Conservation (phyloP, 92 coral and sea anemone species). For the Virgularia gustaviana region DNA sequence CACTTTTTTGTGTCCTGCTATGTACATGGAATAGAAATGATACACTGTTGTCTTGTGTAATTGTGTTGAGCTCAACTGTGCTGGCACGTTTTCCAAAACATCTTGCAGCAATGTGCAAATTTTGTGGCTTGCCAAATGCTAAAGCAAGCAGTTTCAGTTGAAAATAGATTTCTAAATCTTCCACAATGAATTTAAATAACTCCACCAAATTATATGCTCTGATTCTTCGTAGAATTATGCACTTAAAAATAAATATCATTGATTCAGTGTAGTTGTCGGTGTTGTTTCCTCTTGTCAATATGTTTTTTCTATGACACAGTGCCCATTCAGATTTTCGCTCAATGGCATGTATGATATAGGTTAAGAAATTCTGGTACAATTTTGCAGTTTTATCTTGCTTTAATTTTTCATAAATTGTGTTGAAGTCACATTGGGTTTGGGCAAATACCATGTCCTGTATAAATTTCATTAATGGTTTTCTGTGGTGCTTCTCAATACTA, state of each 20-base stretch:
- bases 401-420: neutral
- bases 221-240: constrained; percentile 40
- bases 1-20: constrained; percentile 37
- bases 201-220: constrained; percentile 54
- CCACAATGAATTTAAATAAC: constrained; percentile 36
- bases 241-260: constrained; percentile 49
- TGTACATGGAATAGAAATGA: constrained; percentile 31
- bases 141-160: constrained; percentile 49
- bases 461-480: constrained; percentile 40
- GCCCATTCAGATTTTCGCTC: constrained; percentile 27
- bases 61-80: constrained; percentile 29
- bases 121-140: constrained; percentile 38
- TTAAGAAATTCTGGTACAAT: constrained; percentile 11
- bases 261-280: constrained; percentile 66
- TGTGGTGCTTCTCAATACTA: constrained; percentile 39
- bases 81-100: constrained; percentile 33
- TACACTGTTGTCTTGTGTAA: constrained; percentile 33
- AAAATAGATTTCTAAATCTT: constrained; percentile 49
- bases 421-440: constrained; percentile 26
- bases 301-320: constrained; percentile 17
- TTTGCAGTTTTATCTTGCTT: constrained; percentile 17
- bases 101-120: constrained; percentile 28
- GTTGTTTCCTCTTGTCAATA: constrained; percentile 62
- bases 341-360: neutral
- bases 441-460: constrained; percentile 56